phyloP scores from a whole-genome alignment of 2,113 vertebrate species.

The Bubo blakistoni region DNA sequence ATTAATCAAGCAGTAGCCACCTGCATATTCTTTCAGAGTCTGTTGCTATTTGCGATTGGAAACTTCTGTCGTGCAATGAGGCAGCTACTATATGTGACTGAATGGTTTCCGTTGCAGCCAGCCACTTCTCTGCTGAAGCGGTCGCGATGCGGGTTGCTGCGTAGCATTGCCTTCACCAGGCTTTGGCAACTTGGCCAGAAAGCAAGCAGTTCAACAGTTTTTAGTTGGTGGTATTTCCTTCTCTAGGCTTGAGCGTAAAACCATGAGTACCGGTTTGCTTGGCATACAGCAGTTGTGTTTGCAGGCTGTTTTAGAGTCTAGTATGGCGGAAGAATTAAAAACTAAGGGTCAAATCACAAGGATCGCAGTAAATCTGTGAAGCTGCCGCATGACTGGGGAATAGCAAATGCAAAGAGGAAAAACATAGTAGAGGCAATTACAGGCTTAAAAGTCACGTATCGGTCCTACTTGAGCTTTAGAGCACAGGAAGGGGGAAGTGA shows the following conservation, averaged over 20 bases:
- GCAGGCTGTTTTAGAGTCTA: background rate
- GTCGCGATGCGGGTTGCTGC: background rate
- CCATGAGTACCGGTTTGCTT: fast-evolving
- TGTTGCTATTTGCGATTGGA: background rate
- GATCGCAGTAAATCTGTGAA: background rate
- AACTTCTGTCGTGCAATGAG: background rate
- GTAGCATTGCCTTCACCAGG: fast-evolving
- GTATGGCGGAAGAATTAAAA: background rate
- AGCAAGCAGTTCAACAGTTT: background rate
- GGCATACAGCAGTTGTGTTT: background rate
- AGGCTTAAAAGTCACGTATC: background rate
- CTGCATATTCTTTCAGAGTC: background rate
- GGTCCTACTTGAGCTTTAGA: background rate
- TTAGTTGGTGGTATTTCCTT: background rate
- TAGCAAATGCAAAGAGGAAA: background rate
- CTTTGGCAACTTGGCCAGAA: background rate
- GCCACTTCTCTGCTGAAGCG: background rate
- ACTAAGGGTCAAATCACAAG: background rate
- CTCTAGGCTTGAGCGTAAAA: background rate
- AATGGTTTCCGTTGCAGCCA: background rate
- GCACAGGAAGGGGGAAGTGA: background rate
- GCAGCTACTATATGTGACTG: fast-evolving
- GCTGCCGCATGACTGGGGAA: background rate
- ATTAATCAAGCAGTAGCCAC: background rate
- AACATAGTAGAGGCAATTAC: background rate